Percentiles rank a stretch among this genome's conserved stretches.
Evolutionary conservation across 2,797 vertebrate genomes (phyloP).

Genomic region (Pampus argenteus): DNA sequence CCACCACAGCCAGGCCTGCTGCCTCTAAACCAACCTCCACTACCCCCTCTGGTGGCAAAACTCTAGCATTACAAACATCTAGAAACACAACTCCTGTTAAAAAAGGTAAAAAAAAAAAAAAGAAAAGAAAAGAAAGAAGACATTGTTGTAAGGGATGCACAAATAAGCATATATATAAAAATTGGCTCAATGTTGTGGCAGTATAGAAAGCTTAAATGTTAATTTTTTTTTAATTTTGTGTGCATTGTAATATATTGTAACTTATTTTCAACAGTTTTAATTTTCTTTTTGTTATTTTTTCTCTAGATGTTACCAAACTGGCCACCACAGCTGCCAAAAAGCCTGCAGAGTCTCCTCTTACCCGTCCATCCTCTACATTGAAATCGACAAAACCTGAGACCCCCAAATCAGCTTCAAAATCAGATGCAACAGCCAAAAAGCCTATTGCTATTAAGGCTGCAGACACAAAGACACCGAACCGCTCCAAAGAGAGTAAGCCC

Average conservation of each 20-base stretch:
- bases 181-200: too few species aligned
- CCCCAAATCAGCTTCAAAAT: conserved; percentile 77
- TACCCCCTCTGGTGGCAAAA: conserved; percentile 79
- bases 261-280: conserved; percentile 15
- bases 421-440: conserved; percentile 77
- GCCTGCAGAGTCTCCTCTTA: conserved; percentile 73
- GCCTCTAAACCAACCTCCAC: conserved; percentile 73
- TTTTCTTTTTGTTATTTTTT: conserved; percentile 25
- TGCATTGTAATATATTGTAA: not conserved
- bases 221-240: not conserved
- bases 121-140: not conserved
- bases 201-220: not conserved
- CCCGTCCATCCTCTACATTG: conserved; percentile 67
- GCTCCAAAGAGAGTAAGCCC: conserved; percentile 78
- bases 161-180: not conserved
- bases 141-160: not conserved
- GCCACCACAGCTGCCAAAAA: conserved; percentile 78
- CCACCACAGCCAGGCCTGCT: conserved; percentile 64
- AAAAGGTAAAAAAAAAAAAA: conserved; percentile 77
- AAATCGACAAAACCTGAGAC: conserved; percentile 82
- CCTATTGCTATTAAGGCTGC: conserved; percentile 64
- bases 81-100: conserved; percentile 78
- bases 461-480: conserved; percentile 77
- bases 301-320: conserved; percentile 82
- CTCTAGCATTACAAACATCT: conserved; percentile 69